These are phyloP conservation scores for Microcebus tavaratra DNA, from an alignment of 2,113 vertebrate species.

Conservation along the genomic window DNA sequence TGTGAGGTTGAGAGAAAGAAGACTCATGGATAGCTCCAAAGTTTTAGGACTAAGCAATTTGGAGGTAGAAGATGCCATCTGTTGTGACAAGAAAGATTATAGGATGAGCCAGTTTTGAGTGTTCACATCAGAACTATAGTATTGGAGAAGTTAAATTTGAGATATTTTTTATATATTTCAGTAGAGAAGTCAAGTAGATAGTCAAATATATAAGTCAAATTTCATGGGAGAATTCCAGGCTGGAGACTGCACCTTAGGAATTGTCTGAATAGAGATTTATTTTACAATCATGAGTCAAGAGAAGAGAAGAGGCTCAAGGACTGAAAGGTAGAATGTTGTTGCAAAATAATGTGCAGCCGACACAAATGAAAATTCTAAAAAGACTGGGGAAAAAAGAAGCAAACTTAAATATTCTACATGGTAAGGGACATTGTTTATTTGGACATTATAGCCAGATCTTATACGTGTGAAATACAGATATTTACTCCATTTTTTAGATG, in stretches of 20 bases:
- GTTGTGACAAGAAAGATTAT: background rate
- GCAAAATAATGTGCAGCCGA: background rate
- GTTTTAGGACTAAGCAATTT: background rate
- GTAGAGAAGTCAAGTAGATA: background rate
- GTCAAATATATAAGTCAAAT: background rate
- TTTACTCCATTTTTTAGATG: background rate
- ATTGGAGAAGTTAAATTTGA: background rate
- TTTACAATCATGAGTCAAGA: background rate
- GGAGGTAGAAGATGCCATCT: background rate
- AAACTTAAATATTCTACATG: background rate
- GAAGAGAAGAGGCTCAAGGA: background rate
- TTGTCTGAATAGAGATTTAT: background rate
- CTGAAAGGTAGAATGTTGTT: background rate
- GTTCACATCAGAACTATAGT: background rate
- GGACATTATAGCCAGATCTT: background rate
- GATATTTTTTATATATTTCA: background rate
- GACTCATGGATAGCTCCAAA: background rate
- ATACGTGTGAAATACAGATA: background rate
- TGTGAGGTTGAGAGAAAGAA: background rate
- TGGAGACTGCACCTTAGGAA: background rate
- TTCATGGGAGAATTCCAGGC: background rate
- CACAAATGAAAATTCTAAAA: background rate
- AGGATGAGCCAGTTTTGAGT: background rate
- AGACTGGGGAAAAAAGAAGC: background rate
- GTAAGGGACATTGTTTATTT: background rate